phyloP scores from a whole-genome alignment of 2,888 invertebrate species.

The Amphipyra berbera region DNA sequence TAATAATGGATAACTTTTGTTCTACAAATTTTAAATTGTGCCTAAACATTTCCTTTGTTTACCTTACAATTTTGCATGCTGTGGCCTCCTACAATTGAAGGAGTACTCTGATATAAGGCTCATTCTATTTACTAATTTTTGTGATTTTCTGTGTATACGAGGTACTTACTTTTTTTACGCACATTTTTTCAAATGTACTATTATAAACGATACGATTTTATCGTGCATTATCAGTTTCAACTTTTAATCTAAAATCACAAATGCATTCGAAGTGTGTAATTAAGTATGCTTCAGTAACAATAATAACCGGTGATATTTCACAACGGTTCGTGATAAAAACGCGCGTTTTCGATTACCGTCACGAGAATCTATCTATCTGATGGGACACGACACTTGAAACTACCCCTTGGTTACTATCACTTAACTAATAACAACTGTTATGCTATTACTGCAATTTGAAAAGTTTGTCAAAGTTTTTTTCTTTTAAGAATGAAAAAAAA shows the following conservation, averaged over 20 bases:
- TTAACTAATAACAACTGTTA: constrained; percentile 78
- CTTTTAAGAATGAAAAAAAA: too few species aligned
- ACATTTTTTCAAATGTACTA: too few species aligned
- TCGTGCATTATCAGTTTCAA: constrained; percentile 2
- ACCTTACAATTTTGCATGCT: too few species aligned
- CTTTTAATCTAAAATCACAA: constrained; percentile 35
- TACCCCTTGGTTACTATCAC: constrained; percentile 69
- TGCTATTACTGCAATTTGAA: constrained; percentile 64
- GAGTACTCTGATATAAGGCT: too few species aligned
- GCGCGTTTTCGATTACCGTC: constrained; percentile 66
- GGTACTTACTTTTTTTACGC: too few species aligned
- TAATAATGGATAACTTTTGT: too few species aligned
- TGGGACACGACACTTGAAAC: constrained; percentile 72
- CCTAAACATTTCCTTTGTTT: too few species aligned
- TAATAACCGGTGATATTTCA: constrained; percentile 35
- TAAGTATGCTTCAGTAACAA: constrained; percentile 34
- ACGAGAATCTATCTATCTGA: constrained; percentile 75
- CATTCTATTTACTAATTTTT: too few species aligned
- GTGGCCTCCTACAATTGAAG: too few species aligned
- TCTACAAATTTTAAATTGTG: too few species aligned
- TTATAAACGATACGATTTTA: background rate
- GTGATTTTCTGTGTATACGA: too few species aligned
- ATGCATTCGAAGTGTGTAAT: constrained; percentile 17
- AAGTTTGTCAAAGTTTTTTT: constrained; percentile 62
- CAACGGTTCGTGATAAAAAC: constrained; percentile 34